Evolutionary conservation across 2,113 vertebrate species (phyloP).

Genomic region (Anolis carolinensis): DNA sequence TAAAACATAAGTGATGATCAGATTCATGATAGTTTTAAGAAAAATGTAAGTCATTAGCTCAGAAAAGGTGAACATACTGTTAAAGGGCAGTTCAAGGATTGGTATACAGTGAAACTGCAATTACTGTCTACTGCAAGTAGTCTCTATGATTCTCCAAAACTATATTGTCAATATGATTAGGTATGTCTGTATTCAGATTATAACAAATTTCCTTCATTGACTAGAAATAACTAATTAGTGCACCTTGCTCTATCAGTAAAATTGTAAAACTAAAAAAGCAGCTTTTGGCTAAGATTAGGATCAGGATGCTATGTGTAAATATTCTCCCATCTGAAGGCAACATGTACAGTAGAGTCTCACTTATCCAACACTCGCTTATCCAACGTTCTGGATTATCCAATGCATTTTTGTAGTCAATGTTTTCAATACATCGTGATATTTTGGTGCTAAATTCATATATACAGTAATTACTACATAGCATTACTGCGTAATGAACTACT

Average conservation of each 20-base stretch:
- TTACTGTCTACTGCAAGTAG: conserved; percentile 33
- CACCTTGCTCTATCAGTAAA: conserved; percentile 33
- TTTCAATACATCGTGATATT: too few relatives aligned
- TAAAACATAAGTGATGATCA: not conserved
- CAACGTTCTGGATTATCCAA: too few relatives aligned
- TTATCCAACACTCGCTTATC: too few relatives aligned
- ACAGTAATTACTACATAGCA: too few relatives aligned
- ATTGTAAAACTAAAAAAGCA: conserved; percentile 32
- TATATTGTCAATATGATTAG: conserved; percentile 35
- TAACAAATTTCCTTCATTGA: conserved; percentile 59
- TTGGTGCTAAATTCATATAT: too few relatives aligned
- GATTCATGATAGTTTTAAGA: conserved; percentile 30
- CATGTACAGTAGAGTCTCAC: too few relatives aligned
- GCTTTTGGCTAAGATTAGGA: conserved; percentile 32
- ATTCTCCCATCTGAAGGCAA: conserved; percentile 50
- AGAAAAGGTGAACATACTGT: conserved; percentile 20
- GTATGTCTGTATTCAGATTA: conserved; percentile 44
- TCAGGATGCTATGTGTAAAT: conserved; percentile 24
- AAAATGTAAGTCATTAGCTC: not conserved
- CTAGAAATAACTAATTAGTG: conserved; percentile 47
- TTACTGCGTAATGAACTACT: too few relatives aligned
- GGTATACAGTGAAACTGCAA: conserved; percentile 42
- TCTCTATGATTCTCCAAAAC: conserved; percentile 45
- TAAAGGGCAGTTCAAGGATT: conserved; percentile 10
- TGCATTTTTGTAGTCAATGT: too few relatives aligned